Percentiles rank a stretch among this genome's conserved stretches.
Evolutionary conservation across 2,797 vertebrate genomes (phyloP).

Genomic region (Artibeus jamaicensis): DNA sequence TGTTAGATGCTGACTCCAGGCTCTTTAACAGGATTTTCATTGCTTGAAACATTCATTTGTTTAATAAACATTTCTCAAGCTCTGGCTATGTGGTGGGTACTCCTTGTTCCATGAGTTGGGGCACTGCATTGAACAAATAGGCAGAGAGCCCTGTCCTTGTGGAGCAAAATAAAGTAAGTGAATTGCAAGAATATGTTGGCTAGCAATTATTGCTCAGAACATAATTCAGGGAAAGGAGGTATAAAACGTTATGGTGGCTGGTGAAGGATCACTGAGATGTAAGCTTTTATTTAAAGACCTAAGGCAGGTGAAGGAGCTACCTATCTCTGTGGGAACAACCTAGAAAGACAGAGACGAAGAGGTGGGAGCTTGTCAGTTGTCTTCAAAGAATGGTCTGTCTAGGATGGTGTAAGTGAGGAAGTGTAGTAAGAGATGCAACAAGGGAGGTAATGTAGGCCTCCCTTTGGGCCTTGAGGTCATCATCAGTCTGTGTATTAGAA

Average conservation of each 20-base stretch:
- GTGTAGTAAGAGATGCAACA: not conserved
- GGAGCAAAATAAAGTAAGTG: not conserved
- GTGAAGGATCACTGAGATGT: not conserved
- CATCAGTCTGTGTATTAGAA: not conserved
- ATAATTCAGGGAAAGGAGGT: not conserved
- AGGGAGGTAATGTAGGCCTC: not conserved
- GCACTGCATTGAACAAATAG: not conserved
- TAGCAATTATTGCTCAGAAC: not conserved
- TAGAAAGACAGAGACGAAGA: not conserved
- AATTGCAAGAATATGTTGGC: too few relatives aligned
- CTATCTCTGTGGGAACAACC: not conserved
- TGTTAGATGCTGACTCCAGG: not conserved
- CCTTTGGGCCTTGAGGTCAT: not conserved
- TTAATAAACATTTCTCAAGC: constrained; percentile 14
- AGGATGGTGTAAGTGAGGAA: not conserved
- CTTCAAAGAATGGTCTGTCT: not conserved
- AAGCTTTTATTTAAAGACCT: not conserved
- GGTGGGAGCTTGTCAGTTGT: not conserved
- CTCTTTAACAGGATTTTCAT: not conserved
- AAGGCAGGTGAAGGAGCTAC: not conserved
- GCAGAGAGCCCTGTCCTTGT: not conserved
- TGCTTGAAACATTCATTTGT: not conserved
- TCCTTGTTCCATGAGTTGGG: not conserved
- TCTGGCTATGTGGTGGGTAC: not conserved
- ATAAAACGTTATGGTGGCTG: not conserved